Evolutionary conservation across 2,113 vertebrate species (phyloP).

Genomic region (Collichthys lucidus): DNA sequence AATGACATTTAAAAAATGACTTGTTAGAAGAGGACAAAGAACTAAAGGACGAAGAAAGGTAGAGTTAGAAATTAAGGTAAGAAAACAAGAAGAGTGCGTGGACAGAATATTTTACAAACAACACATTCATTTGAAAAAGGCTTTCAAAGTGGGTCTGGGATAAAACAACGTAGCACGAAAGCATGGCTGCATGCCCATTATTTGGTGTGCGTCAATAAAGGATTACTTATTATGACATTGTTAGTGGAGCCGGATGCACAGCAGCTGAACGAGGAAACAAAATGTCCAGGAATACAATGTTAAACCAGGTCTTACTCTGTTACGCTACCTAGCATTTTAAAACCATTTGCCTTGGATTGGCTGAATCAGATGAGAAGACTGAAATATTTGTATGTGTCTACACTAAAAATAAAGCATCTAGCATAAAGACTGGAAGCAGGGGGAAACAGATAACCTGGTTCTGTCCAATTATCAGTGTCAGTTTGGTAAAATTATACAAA

Average conservation of each 20-base stretch:
- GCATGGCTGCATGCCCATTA: background rate
- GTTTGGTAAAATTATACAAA: background rate
- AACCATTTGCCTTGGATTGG: too few species aligned
- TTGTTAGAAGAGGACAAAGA: background rate
- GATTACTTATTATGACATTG: background rate
- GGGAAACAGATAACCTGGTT: background rate
- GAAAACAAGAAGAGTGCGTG: background rate
- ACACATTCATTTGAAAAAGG: background rate
- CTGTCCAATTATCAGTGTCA: background rate
- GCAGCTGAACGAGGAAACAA: background rate
- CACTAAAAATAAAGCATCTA: too few species aligned
- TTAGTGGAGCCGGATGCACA: background rate
- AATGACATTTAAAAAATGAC: background rate
- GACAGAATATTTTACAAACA: background rate
- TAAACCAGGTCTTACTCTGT: background rate
- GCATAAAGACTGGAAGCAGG: too few species aligned
- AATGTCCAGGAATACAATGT: background rate
- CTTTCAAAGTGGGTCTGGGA: background rate
- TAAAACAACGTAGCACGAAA: background rate
- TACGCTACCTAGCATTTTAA: background rate
- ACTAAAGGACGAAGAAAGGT: background rate
- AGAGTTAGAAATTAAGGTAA: background rate
- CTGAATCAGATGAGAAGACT: too few species aligned
- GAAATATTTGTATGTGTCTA: too few species aligned
- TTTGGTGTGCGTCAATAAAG: constrained; percentile 12